phyloP scores from a whole-genome alignment of 2,888 invertebrate genomes.

The Tenthredo scrophulariae region DNA sequence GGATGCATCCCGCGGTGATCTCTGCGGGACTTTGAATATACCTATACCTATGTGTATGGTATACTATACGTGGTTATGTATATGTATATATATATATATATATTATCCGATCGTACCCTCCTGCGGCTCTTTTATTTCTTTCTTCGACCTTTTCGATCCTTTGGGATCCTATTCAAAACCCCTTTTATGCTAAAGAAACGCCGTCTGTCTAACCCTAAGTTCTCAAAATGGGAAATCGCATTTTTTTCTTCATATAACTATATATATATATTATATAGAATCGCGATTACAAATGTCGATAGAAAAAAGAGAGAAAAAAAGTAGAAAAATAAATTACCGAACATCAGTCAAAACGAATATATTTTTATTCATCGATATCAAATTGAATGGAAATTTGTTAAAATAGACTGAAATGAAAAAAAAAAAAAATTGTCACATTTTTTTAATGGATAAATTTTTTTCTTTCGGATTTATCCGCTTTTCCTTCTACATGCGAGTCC shows the following conservation, averaged over 20 bases:
- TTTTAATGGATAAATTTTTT: not conserved
- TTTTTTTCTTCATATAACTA: not conserved
- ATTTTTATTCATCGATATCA: not conserved
- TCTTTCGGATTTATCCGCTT: not conserved
- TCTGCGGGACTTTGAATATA: not conserved
- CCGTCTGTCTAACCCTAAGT: not conserved
- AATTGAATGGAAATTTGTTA: not conserved
- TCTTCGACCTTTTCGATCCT: slow-evolving; percentile 17
- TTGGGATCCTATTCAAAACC: slow-evolving; percentile 28
- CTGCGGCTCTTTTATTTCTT: not conserved
- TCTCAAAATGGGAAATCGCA: not conserved
- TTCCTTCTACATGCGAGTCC: not conserved
- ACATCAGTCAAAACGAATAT: not conserved
- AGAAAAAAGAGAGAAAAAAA: not conserved
- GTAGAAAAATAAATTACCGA: not conserved
- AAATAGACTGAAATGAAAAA: not conserved
- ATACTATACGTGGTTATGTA: not conserved
- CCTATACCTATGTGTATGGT: not conserved
- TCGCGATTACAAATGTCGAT: not conserved
- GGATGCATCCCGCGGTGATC: slow-evolving; percentile 16
- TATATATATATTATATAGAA: not conserved
- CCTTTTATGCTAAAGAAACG: slow-evolving; percentile 12
- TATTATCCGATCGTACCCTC: slow-evolving; percentile 13
- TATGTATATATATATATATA: not conserved
- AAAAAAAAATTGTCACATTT: not conserved